Percentiles rank a stretch among this genome's conserved stretches.
These are phyloP conservation scores for Numenius arquata DNA, from an alignment of 2,113 vertebrate genomes.

Conservation along the genomic window DNA sequence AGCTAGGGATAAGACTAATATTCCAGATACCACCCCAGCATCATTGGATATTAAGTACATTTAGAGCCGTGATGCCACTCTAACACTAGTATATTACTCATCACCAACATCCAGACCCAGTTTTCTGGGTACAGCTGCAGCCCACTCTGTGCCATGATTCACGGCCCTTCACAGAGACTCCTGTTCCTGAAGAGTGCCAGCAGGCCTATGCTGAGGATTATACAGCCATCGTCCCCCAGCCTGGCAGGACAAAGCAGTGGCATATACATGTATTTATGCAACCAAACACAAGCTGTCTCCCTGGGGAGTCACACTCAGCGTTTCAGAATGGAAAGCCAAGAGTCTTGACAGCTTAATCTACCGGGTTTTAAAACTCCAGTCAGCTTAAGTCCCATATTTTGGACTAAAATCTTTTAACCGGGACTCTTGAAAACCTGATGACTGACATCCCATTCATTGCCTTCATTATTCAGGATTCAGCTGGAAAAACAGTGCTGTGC, in stretches of 20 bases:
- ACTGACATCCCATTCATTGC: not conserved
- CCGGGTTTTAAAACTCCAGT: not conserved
- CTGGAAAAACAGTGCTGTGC: not conserved
- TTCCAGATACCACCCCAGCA: not conserved
- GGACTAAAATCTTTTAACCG: not conserved
- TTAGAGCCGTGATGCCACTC: not conserved
- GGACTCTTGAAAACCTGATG: not conserved
- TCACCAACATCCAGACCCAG: not conserved
- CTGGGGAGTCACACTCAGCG: not conserved
- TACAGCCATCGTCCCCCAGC: not conserved
- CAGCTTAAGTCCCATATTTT: not conserved
- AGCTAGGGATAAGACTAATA: not conserved
- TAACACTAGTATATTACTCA: not conserved
- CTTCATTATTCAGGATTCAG: not conserved
- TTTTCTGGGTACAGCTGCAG: not conserved
- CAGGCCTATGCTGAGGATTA: not conserved
- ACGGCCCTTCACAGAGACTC: not conserved
- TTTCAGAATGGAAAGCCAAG: not conserved
- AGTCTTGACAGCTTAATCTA: not conserved
- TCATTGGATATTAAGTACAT: not conserved
- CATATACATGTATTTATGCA: not conserved
- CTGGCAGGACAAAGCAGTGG: not conserved
- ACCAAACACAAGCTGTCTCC: not conserved
- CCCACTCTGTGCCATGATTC: accelerated
- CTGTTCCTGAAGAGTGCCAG: not conserved